phyloP scores from a whole-genome alignment of 2,888 invertebrate genomes.

The Acanthosepion pharaonis region DNA sequence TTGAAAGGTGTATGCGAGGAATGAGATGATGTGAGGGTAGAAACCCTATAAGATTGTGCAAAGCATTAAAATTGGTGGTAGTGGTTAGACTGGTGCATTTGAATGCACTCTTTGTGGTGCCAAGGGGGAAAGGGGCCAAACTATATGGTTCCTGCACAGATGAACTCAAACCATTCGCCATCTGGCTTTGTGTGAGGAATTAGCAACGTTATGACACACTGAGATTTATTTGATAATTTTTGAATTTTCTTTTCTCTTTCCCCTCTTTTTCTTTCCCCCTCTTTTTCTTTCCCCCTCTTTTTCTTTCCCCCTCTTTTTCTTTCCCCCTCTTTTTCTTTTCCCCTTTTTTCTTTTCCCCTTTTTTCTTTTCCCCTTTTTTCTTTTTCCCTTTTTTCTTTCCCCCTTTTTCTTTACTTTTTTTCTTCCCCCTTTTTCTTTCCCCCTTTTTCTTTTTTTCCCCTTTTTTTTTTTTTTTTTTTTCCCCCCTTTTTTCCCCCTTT shows the following conservation, averaged over 20 bases:
- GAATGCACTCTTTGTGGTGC: neutral
- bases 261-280: no score
- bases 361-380: neutral
- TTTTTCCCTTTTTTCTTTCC: neutral
- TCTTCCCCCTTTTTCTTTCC: neutral
- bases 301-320: accelerated
- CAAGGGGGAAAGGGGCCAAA: neutral
- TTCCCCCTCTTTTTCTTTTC: neutral
- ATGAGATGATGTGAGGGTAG: neutral
- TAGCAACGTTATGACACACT: neutral
- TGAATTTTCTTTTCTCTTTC: no score
- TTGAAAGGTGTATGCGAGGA: neutral
- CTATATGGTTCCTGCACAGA: neutral
- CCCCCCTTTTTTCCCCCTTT: no score
- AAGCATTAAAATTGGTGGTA: neutral
- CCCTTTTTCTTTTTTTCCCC: neutral
- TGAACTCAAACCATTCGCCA: neutral
- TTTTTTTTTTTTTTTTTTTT: neutral
- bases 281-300: neutral
- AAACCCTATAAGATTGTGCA: neutral
- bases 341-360: neutral
- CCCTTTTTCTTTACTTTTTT: no score
- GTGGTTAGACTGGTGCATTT: neutral
- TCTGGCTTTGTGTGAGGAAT: conserved; percentile 24
- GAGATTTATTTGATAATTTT: no score